Evolutionary conservation across 2,888 invertebrate genomes (phyloP).

Genomic region (Diplazon laetatorius): DNA sequence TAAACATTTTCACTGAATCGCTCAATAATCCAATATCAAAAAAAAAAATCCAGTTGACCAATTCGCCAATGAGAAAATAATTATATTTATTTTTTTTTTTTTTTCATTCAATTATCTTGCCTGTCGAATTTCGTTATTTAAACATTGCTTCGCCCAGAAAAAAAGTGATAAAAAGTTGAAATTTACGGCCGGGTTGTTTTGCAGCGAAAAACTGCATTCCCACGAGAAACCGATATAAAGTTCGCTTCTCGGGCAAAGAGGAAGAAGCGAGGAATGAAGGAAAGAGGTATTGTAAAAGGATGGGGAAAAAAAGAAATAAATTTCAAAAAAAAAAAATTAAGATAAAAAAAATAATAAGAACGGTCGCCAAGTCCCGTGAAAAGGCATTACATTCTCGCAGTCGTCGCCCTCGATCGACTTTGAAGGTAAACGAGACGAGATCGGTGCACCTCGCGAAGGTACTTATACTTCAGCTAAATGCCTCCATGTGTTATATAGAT

Average conservation of each 20-base stretch:
- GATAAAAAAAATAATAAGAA: conserved; percentile 7
- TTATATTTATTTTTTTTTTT: no score
- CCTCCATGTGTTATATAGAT: no score
- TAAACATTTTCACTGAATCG: no score
- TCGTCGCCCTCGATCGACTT: conserved; percentile 72
- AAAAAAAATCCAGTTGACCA: no score
- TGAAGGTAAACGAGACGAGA: conserved; percentile 72
- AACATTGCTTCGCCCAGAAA: neutral
- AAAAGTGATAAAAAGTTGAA: neutral
- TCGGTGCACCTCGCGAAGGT: conserved; percentile 57
- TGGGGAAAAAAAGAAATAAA: neutral
- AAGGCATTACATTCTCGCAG: conserved; percentile 61
- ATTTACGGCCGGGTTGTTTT: conserved; percentile 4
- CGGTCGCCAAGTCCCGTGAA: conserved; percentile 50
- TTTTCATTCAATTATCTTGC: no score
- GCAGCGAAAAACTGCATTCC: neutral
- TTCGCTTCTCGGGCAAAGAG: conserved; percentile 7
- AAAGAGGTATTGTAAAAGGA: conserved; percentile 8
- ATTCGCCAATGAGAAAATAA: no score
- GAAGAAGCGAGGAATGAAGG: conserved; percentile 10
- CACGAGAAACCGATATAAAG: neutral
- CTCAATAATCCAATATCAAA: neutral
- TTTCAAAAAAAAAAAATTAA: conserved; percentile 18
- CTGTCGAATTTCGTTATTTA: neutral
- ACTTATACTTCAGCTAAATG: conserved; percentile 21